Evolutionary conservation across 2,797 vertebrate species (phyloP).

Genomic region (Lerista edwardsae): DNA sequence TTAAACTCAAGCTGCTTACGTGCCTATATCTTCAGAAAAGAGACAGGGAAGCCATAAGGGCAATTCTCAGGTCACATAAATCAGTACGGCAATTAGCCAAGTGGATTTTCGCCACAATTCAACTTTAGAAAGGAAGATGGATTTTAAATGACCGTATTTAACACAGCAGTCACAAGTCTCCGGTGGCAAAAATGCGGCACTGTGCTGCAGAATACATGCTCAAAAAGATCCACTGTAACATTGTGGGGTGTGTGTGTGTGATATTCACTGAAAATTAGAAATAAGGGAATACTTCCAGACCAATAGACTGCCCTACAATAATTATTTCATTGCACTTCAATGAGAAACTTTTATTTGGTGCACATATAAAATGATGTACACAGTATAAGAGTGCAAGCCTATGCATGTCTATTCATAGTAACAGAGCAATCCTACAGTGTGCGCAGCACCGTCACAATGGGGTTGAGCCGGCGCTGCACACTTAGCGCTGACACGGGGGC

Average conservation of each 20-base stretch:
- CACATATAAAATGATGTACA: no score
- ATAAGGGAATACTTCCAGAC: background rate
- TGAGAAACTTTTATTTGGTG: background rate
- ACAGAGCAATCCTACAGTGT: no score
- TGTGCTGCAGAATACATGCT: background rate
- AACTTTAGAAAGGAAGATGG: background rate
- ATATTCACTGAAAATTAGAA: background rate
- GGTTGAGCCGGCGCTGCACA: no score
- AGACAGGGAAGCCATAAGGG: background rate
- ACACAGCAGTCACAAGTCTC: background rate
- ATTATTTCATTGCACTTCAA: background rate
- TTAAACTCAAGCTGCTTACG: background rate
- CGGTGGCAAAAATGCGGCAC: background rate
- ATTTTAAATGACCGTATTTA: background rate
- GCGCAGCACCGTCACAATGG: no score
- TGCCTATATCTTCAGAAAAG: conserved; percentile 6
- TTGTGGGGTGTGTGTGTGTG: background rate
- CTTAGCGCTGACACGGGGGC: no score
- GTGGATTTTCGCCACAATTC: conserved; percentile 12
- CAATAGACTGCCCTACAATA: background rate
- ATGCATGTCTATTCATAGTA: no score
- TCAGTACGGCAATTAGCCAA: conserved; percentile 12
- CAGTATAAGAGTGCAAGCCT: no score
- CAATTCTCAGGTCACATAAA: background rate
- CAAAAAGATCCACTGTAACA: background rate